Evolutionary conservation across 1,140 invertebrate genomes (phyloP).

Genomic region (Papilio xuthus): DNA sequence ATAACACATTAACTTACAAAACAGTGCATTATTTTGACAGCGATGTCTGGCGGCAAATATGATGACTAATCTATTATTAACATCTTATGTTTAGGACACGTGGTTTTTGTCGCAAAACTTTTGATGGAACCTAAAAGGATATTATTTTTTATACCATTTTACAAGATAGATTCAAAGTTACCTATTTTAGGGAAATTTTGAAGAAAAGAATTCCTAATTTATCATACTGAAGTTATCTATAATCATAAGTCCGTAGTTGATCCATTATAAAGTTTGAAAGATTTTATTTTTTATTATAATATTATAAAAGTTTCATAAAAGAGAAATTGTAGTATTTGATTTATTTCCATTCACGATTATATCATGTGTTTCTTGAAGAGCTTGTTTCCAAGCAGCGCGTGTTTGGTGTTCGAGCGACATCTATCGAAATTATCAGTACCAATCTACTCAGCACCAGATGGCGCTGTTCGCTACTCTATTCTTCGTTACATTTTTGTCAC

Average conservation of each 20-base stretch:
- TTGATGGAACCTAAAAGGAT: no score
- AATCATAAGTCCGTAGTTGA: no score
- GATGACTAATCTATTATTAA: no score
- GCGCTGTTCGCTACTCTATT: conserved; percentile 48
- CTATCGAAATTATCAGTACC: conserved; percentile 50
- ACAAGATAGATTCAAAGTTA: no score
- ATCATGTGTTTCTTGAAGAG: not conserved
- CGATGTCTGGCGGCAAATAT: no score
- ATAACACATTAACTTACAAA: not conserved
- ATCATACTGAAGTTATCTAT: no score
- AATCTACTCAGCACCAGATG: conserved; percentile 74
- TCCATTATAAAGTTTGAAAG: not conserved
- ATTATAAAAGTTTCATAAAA: not conserved
- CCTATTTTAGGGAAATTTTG: no score
- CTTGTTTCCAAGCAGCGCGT: not conserved
- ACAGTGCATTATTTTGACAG: no score
- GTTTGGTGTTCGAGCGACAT: conserved; percentile 60
- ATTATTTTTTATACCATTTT: no score
- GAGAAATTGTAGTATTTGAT: not conserved
- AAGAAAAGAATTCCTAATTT: no score
- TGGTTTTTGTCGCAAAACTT: no score
- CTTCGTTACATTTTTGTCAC: not conserved
- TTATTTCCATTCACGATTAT: not conserved
- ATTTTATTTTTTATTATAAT: not conserved
- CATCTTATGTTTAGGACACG: no score